phyloP scores from a whole-genome alignment of 1,140 invertebrate genomes.

The Chironomus striatipennis region DNA sequence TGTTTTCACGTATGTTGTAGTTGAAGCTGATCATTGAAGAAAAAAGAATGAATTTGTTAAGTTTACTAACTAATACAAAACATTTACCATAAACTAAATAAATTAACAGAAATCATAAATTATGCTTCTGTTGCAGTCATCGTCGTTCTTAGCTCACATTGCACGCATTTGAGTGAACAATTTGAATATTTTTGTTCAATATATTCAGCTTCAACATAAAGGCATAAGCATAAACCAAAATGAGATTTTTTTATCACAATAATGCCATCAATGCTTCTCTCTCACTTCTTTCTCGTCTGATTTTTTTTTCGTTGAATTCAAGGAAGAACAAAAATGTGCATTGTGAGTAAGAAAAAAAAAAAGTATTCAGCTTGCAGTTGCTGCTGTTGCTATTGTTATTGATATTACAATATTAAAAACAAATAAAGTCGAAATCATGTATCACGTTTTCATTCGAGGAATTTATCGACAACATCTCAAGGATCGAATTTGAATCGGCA shows the following conservation, averaged over 20 bases:
- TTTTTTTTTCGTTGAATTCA: neutral
- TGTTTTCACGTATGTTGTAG: too few relatives aligned
- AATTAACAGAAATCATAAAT: slow-evolving; percentile 1
- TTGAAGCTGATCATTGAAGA: too few relatives aligned
- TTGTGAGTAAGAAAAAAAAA: too few relatives aligned
- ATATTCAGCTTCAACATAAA: too few relatives aligned
- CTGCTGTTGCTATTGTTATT: neutral
- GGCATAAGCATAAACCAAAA: too few relatives aligned
- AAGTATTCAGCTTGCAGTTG: too few relatives aligned
- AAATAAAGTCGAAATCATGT: slow-evolving; percentile 5
- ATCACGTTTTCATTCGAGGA: neutral
- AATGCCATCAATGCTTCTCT: neutral
- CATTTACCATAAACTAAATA: slow-evolving; percentile 11
- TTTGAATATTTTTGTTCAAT: neutral
- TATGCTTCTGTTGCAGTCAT: neutral
- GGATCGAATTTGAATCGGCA: neutral
- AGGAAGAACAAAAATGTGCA: neutral
- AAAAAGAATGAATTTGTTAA: neutral
- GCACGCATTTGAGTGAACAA: neutral
- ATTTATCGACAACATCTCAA: slow-evolving; percentile 5
- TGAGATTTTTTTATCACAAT: neutral
- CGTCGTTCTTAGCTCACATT: neutral
- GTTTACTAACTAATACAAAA: neutral
- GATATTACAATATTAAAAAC: neutral
- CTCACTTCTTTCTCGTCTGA: neutral